These are phyloP conservation scores for Dryococelus australis DNA, from an alignment of 2,888 invertebrate genomes.

Conservation along the genomic window DNA sequence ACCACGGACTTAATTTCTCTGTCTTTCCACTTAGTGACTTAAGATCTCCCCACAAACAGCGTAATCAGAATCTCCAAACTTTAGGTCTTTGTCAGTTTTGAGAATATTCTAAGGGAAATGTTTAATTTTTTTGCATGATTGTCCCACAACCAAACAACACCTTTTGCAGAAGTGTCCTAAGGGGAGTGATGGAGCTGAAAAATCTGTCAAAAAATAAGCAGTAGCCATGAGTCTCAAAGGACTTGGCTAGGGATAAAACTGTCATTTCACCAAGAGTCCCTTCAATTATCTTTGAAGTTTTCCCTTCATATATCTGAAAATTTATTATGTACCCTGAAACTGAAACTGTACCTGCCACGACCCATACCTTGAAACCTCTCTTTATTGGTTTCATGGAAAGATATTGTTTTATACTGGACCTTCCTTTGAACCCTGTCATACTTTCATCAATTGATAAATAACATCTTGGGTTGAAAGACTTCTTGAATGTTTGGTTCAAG, in stretches of 20 bases:
- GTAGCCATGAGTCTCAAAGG: slow-evolving; percentile 48
- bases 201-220: slow-evolving; percentile 52
- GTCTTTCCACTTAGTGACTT: slow-evolving; percentile 52
- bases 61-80: slow-evolving; percentile 48
- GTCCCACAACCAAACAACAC: slow-evolving; percentile 52
- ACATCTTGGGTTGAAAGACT: slow-evolving; percentile 39
- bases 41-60: too few species aligned
- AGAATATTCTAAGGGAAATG: slow-evolving; percentile 49
- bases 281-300: background rate
- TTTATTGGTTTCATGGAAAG: slow-evolving; percentile 35
- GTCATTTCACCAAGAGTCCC: slow-evolving; percentile 49
- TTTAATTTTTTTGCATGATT: slow-evolving; percentile 49
- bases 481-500: slow-evolving; percentile 33
- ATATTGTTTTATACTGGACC: slow-evolving; percentile 45
- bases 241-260: slow-evolving; percentile 48
- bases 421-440: slow-evolving; percentile 51
- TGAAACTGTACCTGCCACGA: slow-evolving; percentile 46
- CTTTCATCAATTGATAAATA: slow-evolving; percentile 48
- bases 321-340: slow-evolving; percentile 42
- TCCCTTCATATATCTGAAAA: slow-evolving; percentile 44
- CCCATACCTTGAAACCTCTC: slow-evolving; percentile 50
- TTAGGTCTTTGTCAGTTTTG: slow-evolving; percentile 48
- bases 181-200: slow-evolving; percentile 50
- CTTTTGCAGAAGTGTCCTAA: slow-evolving; percentile 47
- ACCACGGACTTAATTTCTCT: slow-evolving; percentile 49